Evolutionary conservation across 2,888 invertebrate species (phyloP).

Genomic region (Hydraecia micacea): DNA sequence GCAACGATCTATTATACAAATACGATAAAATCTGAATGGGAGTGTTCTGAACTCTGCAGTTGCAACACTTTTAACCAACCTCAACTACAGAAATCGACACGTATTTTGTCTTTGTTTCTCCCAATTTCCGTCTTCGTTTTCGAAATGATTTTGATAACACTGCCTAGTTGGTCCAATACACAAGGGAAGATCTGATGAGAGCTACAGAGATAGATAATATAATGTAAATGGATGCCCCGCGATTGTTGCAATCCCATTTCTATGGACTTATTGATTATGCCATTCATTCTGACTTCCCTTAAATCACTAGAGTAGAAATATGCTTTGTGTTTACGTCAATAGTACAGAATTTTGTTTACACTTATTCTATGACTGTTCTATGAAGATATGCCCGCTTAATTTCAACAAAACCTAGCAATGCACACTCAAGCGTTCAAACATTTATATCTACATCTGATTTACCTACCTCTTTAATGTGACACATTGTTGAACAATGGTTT

Average conservation of each 20-base stretch:
- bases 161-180: neutral
- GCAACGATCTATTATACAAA: conserved; percentile 27
- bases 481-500: conserved; percentile 42
- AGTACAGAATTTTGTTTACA: neutral
- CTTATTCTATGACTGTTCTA: neutral
- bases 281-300: neutral
- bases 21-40: conserved; percentile 24
- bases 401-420: neutral
- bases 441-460: neutral
- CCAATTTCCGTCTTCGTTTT: neutral
- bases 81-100: neutral
- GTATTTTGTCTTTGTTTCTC: neutral
- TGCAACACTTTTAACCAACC: conserved; percentile 6
- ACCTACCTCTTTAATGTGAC: conserved; percentile 20
- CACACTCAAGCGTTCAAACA: neutral
- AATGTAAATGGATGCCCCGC: neutral
- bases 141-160: neutral
- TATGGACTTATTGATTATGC: neutral
- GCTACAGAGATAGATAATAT: too few species aligned
- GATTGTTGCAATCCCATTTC: neutral
- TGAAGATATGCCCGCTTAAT: neutral
- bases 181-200: neutral
- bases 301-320: neutral
- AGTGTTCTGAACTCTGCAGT: conserved; percentile 14
- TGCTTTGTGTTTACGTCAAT: neutral